Base-by-base conservation (phyloP, 2,797 vertebrate species). In the Delichon dasypus region DNA sequence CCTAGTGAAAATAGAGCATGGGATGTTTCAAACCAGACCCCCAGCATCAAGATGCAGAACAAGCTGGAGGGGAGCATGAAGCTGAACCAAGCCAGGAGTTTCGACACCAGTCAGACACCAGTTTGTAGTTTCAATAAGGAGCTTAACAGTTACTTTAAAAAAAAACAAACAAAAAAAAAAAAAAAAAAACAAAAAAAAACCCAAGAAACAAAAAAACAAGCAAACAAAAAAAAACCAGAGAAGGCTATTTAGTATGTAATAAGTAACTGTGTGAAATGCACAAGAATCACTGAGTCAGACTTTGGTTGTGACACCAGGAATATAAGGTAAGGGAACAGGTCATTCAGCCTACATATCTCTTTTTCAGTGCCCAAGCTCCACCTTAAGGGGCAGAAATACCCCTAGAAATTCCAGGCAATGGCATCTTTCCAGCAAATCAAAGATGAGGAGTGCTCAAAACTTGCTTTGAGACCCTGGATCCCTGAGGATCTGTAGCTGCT, bases 351-450 rank as follows among this genome's bases (percentile, higher is more conserved):
- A 26, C 2, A 51, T 12, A 75, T 80, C 16, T 91, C 36, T 70
- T 74, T 58, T 94, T 76, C 73, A 93, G 60, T 86, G 80, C 51
- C 44, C 21, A 62, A 50, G 19, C 65, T 66, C n/a, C 55, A 78
- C 64, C 85, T 91, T 95, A 82, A 93, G 83, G 60, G 88, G 91
- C 88, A 95, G 82, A 88, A 95, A 91, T 30, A 48, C 23, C 40
- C n/a, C 48, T 53, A 86, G 36, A 85, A 91, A 78, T 54, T 79
- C 60, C 29, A 80, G 40, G 18, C 47, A 45, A 44, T 23, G 70
- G 67, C 79, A 72, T 30, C n/a, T 81, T 86, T 91, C 66, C 88
- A 84, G 70, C 18, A 94, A 84, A 66, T 21, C 44, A 90, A 94
- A 84, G 11, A 88, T 32, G 44, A 93, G 25, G 67, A 77, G 44